These are phyloP conservation scores for Ctenosaura bakeri DNA, from an alignment of 2,797 vertebrate genomes.

Conservation along the genomic window DNA sequence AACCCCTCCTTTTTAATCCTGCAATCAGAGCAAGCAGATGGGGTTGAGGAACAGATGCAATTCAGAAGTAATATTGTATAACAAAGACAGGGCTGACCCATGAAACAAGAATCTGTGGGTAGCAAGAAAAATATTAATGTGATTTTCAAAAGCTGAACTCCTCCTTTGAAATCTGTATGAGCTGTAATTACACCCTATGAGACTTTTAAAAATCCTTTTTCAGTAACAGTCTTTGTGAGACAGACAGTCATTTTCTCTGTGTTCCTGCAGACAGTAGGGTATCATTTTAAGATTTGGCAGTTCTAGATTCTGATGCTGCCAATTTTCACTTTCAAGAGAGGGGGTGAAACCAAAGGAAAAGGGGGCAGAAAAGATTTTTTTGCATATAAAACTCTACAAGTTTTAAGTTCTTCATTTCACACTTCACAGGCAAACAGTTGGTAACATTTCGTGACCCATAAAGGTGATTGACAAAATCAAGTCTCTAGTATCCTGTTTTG, in stretches of 20 bases:
- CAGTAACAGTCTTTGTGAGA: slow-evolving; percentile 21
- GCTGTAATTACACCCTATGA: slow-evolving; percentile 25
- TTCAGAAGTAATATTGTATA: slow-evolving; percentile 4
- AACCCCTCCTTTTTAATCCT: slow-evolving; percentile 4
- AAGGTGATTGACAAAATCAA: neutral
- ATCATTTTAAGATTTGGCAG: neutral
- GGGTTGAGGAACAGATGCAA: neutral
- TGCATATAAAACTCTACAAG: neutral
- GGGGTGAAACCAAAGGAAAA: neutral
- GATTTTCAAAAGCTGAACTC: slow-evolving; percentile 3
- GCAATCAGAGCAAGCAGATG: slow-evolving; percentile 3
- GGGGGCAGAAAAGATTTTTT: neutral
- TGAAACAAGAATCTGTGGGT: slow-evolving; percentile 6
- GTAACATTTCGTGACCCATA: neutral
- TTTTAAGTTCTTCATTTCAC: neutral
- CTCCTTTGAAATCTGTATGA: slow-evolving; percentile 24
- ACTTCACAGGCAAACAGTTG: neutral
- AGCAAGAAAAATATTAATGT: slow-evolving; percentile 5
- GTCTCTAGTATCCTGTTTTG: neutral
- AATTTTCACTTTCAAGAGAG: slow-evolving; percentile 30
- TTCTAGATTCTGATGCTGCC: neutral
- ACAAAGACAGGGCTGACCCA: neutral
- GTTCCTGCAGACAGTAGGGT: neutral
- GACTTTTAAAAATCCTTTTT: neutral
- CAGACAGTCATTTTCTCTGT: neutral